A percentile compares a stretch with the other conserved stretches of the same genome.
These are phyloP conservation scores for Hippocampus abdominalis DNA, from an alignment of 2,113 vertebrate species.

Conservation along the genomic window DNA sequence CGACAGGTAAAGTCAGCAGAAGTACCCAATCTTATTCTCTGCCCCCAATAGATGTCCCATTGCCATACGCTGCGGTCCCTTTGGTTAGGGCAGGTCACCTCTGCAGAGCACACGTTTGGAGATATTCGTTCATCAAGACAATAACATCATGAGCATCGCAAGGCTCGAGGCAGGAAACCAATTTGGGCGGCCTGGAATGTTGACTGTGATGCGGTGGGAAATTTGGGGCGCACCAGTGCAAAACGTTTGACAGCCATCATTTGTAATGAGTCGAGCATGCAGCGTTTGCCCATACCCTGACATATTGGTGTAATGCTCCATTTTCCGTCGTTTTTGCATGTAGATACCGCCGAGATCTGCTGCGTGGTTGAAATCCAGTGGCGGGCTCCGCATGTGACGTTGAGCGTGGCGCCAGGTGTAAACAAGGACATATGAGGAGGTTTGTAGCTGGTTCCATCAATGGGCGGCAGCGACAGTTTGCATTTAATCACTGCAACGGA, in stretches of 20 bases:
- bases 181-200: no score
- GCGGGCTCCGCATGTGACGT: slow-evolving; percentile 11
- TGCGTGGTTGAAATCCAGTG: fast-evolving
- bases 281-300: slow-evolving; percentile 45
- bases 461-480: neutral
- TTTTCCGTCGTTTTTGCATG: neutral
- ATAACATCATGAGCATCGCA: neutral
- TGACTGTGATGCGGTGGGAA: no score
- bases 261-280: neutral
- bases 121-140: neutral
- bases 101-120: slow-evolving; percentile 26
- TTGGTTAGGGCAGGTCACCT: slow-evolving; percentile 20
- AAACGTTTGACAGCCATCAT: neutral
- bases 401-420: slow-evolving; percentile 6
- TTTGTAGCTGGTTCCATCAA: neutral
- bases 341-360: fast-evolving
- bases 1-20: fast-evolving
- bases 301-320: slow-evolving; percentile 36
- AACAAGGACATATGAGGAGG: slow-evolving; percentile 27
- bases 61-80: fast-evolving
- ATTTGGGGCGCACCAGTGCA: no score
- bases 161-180: no score
- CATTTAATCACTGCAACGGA: slow-evolving; percentile 40
- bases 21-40: fast-evolving
- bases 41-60: fast-evolving